Conservation (phyloP, 53 echinoderm and acorn worm genomes). For the Echinarachnius parma region DNA sequence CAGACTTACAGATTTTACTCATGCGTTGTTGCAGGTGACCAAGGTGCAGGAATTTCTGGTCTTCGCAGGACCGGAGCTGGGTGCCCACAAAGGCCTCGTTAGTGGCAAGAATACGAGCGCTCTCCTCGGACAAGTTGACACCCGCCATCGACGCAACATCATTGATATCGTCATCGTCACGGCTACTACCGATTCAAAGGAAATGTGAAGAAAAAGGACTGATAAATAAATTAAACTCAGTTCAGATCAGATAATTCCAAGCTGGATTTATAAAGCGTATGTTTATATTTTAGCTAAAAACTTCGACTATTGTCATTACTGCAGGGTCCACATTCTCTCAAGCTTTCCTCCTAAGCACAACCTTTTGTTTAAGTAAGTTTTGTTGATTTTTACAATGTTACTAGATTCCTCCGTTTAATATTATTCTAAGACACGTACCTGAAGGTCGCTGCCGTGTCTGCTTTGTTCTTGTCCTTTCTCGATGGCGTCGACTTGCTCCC, state of each 20-base stretch:
- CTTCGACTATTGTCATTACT: too few species aligned
- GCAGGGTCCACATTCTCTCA: too few species aligned
- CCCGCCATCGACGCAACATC: conserved; percentile 99
- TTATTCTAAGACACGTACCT: conserved; percentile 20
- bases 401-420: too few species aligned
- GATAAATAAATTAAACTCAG: too few species aligned
- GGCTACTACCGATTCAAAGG: too few species aligned
- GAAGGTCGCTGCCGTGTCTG: conserved; percentile 25
- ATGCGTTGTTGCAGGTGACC: conserved; percentile 65
- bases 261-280: too few species aligned
- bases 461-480: conserved; percentile 39
- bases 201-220: too few species aligned
- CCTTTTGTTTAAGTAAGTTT: too few species aligned
- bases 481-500: conserved; percentile 21
- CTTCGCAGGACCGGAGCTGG: conserved; percentile 87
- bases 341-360: too few species aligned
- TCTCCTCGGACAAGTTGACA: conserved; percentile 94
- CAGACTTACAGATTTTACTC: conserved; percentile 65
- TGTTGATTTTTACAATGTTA: too few species aligned
- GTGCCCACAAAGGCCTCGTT: conserved; percentile 97
- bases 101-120: conserved; percentile 94
- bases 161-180: conserved; percentile 99
- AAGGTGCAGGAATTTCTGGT: conserved; percentile 77
- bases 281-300: too few species aligned
- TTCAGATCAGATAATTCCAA: too few species aligned